Conservation (phyloP, 2,797 vertebrate genomes). For the Oreochromis mossambicus region DNA sequence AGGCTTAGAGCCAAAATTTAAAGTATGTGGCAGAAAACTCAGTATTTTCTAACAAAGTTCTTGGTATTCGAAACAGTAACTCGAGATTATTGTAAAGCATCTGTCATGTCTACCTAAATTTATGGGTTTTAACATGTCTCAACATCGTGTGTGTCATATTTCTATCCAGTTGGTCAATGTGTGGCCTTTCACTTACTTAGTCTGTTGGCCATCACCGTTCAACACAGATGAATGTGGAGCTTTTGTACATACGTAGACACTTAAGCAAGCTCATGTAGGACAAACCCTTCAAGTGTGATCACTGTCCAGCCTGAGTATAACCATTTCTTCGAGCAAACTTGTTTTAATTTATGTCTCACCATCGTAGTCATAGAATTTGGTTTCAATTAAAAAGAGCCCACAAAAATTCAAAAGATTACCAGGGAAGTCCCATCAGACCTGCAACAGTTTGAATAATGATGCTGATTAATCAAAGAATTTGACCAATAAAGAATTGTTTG, state of each 20-base stretch:
- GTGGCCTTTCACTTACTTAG: background rate
- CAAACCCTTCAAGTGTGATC: background rate
- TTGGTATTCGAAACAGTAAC: background rate
- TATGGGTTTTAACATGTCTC: background rate
- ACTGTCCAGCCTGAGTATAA: background rate
- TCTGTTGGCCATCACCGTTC: background rate
- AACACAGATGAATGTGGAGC: background rate
- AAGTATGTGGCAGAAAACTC: background rate
- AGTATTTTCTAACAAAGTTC: background rate
- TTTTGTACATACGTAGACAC: background rate
- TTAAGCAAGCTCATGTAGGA: background rate
- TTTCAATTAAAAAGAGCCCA: background rate
- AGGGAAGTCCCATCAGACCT: background rate
- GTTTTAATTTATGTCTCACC: background rate
- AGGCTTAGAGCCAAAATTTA: rapidly evolving
- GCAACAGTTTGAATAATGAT: background rate
- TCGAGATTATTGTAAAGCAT: background rate
- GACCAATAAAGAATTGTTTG: background rate
- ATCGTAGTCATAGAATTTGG: background rate
- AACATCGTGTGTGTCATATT: background rate
- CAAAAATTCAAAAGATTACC: background rate
- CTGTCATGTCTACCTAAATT: background rate
- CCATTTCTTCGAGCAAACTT: background rate
- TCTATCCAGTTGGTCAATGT: background rate
- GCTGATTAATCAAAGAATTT: constrained; percentile 9